These are phyloP conservation scores for Sebastes schlegelii DNA, from an alignment of 2,113 vertebrate species.

Conservation along the genomic window DNA sequence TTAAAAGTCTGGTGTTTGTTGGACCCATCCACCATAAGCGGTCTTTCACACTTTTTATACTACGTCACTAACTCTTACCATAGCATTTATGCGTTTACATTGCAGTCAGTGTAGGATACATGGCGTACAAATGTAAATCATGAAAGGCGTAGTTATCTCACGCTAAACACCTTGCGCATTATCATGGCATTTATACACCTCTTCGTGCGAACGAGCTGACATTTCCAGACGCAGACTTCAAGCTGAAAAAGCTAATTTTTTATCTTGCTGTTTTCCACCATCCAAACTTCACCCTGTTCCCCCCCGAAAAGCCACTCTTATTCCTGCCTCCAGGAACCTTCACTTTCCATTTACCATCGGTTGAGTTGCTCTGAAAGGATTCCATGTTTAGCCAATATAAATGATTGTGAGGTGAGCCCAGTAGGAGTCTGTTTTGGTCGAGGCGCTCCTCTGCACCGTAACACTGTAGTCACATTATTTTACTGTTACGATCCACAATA, in stretches of 20 bases:
- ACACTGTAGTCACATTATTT: conserved; percentile 10
- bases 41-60: too few relatives aligned
- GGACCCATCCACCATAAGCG: too few relatives aligned
- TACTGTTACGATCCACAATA: conserved; percentile 3
- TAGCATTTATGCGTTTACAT: too few relatives aligned
- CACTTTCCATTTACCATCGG: conserved; percentile 71
- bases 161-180: too few relatives aligned
- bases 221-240: not conserved
- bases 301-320: not conserved
- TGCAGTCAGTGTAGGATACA: too few relatives aligned
- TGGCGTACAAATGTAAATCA: too few relatives aligned
- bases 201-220: too few relatives aligned
- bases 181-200: too few relatives aligned
- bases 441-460: conserved; percentile 48
- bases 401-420: conserved; percentile 70
- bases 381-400: conserved; percentile 75
- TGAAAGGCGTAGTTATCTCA: too few relatives aligned
- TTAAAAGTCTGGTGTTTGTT: too few relatives aligned
- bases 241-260: not conserved
- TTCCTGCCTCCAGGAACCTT: conserved; percentile 59
- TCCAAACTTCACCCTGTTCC: conserved; percentile 9
- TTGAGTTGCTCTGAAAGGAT: conserved; percentile 74
- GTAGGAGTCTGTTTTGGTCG: conserved; percentile 60
- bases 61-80: too few relatives aligned
- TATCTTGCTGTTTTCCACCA: conserved; percentile 24